Evolutionary conservation across 2,797 vertebrate species (phyloP).

Genomic region (Emys orbicularis): DNA sequence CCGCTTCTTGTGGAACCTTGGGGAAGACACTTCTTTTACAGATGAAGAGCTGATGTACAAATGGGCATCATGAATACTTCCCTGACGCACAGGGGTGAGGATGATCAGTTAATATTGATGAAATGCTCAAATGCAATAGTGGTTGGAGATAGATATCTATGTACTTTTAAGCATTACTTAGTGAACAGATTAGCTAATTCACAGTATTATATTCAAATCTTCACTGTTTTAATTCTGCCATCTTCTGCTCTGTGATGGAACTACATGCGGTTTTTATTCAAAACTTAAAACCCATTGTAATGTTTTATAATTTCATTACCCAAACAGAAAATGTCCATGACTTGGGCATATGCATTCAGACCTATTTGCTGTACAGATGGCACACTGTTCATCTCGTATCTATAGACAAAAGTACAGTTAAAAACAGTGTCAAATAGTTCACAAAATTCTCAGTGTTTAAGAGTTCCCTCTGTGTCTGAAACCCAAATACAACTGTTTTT

Average conservation of each 20-base stretch:
- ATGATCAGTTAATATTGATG: background rate
- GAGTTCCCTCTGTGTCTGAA: background rate
- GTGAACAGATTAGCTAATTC: accelerated
- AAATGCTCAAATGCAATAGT: accelerated
- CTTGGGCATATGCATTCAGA: accelerated
- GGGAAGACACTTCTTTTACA: background rate
- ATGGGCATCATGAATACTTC: background rate
- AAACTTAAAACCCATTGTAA: background rate
- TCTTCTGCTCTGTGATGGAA: constrained; percentile 35
- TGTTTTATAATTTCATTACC: background rate
- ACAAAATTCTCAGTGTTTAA: background rate
- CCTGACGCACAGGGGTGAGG: background rate
- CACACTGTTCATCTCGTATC: background rate
- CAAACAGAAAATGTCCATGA: background rate
- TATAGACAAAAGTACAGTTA: background rate
- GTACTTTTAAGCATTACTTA: accelerated
- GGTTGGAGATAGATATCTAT: background rate
- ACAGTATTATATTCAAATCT: accelerated
- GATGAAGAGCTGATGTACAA: too few relatives aligned
- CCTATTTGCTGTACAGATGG: background rate
- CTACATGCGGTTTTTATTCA: background rate
- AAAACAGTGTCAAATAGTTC: accelerated
- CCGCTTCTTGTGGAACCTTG: accelerated
- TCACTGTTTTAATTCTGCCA: constrained; percentile 44
- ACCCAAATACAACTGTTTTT: background rate